These are phyloP conservation scores for Sipha flava DNA, from an alignment of 1,140 invertebrate genomes.

Conservation along the genomic window DNA sequence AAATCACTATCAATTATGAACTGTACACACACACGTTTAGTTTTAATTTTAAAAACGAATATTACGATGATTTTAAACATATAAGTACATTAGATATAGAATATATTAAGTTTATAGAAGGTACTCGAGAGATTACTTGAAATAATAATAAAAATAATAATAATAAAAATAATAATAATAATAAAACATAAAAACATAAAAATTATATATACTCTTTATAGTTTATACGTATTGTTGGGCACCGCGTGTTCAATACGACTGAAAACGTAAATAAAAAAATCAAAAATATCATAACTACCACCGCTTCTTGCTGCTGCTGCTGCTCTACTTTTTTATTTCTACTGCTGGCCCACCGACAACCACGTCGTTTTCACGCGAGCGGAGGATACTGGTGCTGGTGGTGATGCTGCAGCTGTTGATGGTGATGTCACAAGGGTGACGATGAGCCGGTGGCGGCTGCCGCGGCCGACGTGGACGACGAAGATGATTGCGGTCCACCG, in stretches of 20 bases:
- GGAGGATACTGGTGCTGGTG: slow-evolving; percentile 1
- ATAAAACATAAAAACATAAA: not conserved
- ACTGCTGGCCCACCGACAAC: not conserved
- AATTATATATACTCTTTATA: not conserved
- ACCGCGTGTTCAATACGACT: too few relatives aligned
- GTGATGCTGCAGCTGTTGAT: not conserved
- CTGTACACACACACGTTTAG: not conserved
- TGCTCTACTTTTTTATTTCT: too few relatives aligned
- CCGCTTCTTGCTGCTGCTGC: not conserved
- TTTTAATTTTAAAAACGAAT: slow-evolving; percentile 13
- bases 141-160: too few relatives aligned
- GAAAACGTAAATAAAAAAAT: too few relatives aligned
- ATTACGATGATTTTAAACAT: not conserved
- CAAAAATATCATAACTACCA: too few relatives aligned
- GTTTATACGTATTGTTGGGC: not conserved
- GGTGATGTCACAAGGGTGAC: slow-evolving; percentile 6
- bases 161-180: too few relatives aligned
- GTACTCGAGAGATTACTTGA: slow-evolving; percentile 13
- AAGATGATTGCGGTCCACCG: not conserved
- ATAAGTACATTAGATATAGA: not conserved
- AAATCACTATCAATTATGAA: not conserved
- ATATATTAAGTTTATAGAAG: slow-evolving; percentile 2
- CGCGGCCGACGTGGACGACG: not conserved
- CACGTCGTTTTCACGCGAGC: not conserved
- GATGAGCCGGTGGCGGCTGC: not conserved